Base-by-base conservation (phyloP, 2,113 vertebrate genomes). In the Bombycilla garrulus region DNA sequence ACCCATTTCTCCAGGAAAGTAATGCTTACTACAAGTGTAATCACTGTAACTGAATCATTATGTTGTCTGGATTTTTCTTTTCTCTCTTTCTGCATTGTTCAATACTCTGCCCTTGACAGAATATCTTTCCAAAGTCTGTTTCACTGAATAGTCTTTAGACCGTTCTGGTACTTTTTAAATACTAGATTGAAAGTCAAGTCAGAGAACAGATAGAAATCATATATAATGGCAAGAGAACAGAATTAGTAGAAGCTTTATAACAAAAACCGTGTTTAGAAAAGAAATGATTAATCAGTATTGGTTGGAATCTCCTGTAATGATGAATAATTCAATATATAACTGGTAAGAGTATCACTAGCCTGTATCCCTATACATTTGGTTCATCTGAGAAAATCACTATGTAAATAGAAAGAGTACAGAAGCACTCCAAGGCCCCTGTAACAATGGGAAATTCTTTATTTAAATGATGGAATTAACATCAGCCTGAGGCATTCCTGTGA, bases 401-500 rank as follows among this genome's bases (percentile, higher is more conserved):
- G 91, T 95, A 96, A 95, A 92, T 86, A 94, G 80, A 95, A 88
- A 81, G 42, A 93, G 64, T 64, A 90, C 17, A 92, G 95, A 92
- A 93, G 83, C 82, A 94, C 91, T 96, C 76, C 72, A 91, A 96
- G 86, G 64, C 64, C 33, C 51, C 82, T 51, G 35, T 71, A 93
- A 96, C 91, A 96, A 94, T 88, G 51, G 72, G 29, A 96, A 88
- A 86, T 86, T 95, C 80, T 95, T 97, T 94, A 97, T 95, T 97
- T 97, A 96, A 97, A 96, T 97, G 72, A 90, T 65, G 88, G 90
- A 95, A 96, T 96, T 96, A 96, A 84, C 88, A 93, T 95, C 94
- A 96, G 91, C 94, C 95, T 86, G 72, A 97, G 86, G 94, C 88
- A 92, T 93, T 86, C 83, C 77, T 90, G 67, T 70, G 91, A 95